phyloP scores from a whole-genome alignment of 2,888 invertebrate genomes.

The Endomychus coccineus region DNA sequence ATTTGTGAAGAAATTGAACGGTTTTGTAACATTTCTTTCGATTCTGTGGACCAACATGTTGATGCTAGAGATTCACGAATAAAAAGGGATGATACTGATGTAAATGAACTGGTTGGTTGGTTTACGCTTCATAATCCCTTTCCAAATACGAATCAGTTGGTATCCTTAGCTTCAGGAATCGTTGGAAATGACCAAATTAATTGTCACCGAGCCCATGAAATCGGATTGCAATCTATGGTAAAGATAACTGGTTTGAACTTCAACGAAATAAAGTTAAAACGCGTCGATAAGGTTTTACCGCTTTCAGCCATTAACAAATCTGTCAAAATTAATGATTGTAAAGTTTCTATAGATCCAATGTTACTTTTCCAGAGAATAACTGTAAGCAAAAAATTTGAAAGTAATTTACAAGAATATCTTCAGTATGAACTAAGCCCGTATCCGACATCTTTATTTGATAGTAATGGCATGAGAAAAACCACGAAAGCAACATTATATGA shows the following conservation, averaged over 20 bases:
- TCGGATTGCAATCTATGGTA: constrained; percentile 19
- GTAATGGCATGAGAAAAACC: constrained; percentile 24
- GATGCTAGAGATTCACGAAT: constrained; percentile 21
- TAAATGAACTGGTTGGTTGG: constrained; percentile 23
- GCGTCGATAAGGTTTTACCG: constrained; percentile 26
- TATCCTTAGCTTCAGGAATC: constrained; percentile 28
- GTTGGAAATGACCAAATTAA: constrained; percentile 29
- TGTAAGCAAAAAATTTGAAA: constrained; percentile 25
- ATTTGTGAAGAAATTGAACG: constrained; percentile 29
- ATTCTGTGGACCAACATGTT: constrained; percentile 21
- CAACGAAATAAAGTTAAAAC: constrained; percentile 28
- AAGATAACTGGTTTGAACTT: constrained; percentile 19
- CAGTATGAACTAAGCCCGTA: constrained; percentile 23
- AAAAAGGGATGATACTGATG: constrained; percentile 24
- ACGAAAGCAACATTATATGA: constrained; percentile 22
- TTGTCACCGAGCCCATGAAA: constrained; percentile 24
- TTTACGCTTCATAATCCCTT: constrained; percentile 21
- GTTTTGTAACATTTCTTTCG: constrained; percentile 20
- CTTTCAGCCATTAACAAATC: constrained; percentile 21
- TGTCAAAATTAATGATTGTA: constrained; percentile 18
- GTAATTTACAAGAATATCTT: constrained; percentile 22
- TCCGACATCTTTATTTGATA: constrained; percentile 20
- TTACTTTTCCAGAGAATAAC: constrained; percentile 25
- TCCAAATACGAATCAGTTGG: constrained; percentile 20
- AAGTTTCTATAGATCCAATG: constrained; percentile 21